Conservation (phyloP, 92 coral and sea anemone species). For the Epizoanthus illoricatus region DNA sequence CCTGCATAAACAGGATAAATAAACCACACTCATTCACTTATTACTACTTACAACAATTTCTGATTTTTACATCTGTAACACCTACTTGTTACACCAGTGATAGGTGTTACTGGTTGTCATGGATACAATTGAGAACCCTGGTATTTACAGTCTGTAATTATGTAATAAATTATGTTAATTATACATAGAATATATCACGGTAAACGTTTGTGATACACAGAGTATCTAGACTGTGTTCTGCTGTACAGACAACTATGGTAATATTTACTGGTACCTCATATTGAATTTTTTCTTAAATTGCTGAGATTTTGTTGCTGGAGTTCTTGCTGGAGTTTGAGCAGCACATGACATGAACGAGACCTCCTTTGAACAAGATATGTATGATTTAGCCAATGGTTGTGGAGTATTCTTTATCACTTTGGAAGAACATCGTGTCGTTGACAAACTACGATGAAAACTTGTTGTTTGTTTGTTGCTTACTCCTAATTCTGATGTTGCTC, state of each 20-base stretch:
- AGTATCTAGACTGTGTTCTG: neutral
- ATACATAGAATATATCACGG: neutral
- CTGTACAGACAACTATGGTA: neutral
- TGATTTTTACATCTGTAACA: too few relatives aligned
- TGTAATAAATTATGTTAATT: neutral
- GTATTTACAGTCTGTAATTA: too few relatives aligned
- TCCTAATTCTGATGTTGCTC: neutral
- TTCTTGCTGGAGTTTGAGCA: neutral
- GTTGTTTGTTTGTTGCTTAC: neutral
- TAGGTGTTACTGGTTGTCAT: too few relatives aligned
- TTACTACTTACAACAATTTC: too few relatives aligned
- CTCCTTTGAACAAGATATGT: neutral
- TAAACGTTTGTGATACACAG: neutral
- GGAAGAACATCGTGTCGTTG: neutral
- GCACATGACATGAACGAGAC: neutral
- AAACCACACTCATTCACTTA: too few relatives aligned
- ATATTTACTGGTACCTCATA: conserved; percentile 43
- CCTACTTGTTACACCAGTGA: too few relatives aligned
- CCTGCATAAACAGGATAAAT: too few relatives aligned
- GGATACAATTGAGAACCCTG: too few relatives aligned
- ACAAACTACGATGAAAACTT: neutral
- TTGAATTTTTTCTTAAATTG: conserved; percentile 41
- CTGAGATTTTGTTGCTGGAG: conserved; percentile 25
- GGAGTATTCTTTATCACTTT: neutral
- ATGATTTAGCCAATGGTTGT: neutral